Evolutionary conservation across 2,113 vertebrate species (phyloP).

Genomic region (Rattus rattus): DNA sequence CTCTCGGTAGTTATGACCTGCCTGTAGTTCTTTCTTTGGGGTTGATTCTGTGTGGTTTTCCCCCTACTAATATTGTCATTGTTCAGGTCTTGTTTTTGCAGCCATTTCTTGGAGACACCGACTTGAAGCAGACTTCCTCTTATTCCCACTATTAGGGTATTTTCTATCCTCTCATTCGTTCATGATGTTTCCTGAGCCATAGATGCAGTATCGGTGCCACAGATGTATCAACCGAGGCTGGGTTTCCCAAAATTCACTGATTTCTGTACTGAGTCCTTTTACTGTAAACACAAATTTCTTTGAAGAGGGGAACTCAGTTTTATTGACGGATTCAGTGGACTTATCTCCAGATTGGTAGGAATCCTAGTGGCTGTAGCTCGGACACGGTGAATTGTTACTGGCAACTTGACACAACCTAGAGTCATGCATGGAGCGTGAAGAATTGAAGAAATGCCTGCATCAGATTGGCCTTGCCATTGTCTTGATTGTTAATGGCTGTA

Average conservation of each 20-base stretch:
- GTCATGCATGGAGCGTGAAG: neutral
- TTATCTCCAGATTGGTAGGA: neutral
- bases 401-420: neutral
- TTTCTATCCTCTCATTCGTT: neutral
- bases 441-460: neutral
- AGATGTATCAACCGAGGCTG: neutral
- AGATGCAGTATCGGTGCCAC: neutral
- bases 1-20: neutral
- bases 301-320: neutral
- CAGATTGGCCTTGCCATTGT: neutral
- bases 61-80: neutral
- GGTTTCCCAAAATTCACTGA: neutral
- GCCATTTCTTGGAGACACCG: neutral
- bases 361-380: neutral
- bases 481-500: neutral
- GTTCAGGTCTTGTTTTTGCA: neutral
- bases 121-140: neutral
- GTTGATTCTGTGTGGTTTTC: neutral
- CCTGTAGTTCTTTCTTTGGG: neutral
- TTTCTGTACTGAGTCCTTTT: neutral
- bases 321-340: neutral
- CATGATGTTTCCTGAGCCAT: neutral
- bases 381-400: neutral
- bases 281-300: neutral
- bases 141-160: neutral